A percentile compares a stretch with the other conserved stretches of the same genome.
These are phyloP conservation scores for Leucoptera coffeella DNA, from an alignment of 2,888 invertebrate genomes.

Conservation along the genomic window DNA sequence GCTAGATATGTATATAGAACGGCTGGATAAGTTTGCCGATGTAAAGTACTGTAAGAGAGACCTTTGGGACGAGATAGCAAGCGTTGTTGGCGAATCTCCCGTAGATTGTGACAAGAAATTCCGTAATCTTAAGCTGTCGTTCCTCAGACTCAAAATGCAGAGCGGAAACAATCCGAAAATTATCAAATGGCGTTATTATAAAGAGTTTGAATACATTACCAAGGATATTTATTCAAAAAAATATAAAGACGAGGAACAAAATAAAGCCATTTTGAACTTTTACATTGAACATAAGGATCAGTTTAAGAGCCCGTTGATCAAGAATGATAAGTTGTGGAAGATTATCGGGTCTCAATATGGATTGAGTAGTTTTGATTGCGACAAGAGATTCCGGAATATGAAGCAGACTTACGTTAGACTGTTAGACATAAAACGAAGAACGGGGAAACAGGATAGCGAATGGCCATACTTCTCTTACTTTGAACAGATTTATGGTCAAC, in stretches of 20 bases:
- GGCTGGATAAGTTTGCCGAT: constrained; percentile 29
- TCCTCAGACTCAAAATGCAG: constrained; percentile 24
- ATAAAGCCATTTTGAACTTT: constrained; percentile 24
- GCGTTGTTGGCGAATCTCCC: constrained; percentile 18
- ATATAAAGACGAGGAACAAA: constrained; percentile 18
- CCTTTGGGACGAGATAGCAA: constrained; percentile 30
- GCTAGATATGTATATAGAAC: constrained; percentile 24
- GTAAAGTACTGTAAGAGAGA: constrained; percentile 34
- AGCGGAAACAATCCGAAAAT: constrained; percentile 16
- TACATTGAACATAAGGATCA: constrained; percentile 29
- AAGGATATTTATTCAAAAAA: not conserved
- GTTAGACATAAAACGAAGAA: constrained; percentile 19
- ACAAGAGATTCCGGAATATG: constrained; percentile 34
- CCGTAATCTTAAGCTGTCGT: constrained; percentile 37
- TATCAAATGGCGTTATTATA: constrained; percentile 34
- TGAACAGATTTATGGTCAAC: constrained; percentile 26
- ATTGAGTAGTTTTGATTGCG: constrained; percentile 28
- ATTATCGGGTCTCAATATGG: constrained; percentile 20
- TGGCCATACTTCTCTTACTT: constrained; percentile 38
- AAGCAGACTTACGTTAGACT: constrained; percentile 36
- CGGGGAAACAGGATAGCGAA: constrained; percentile 13
- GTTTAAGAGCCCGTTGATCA: constrained; percentile 26
- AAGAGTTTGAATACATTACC: constrained; percentile 30
- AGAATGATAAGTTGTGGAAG: constrained; percentile 30
- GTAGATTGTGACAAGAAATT: constrained; percentile 34